Conservation (phyloP, 2,113 vertebrate genomes). For the Eulemur rufifrons region DNA sequence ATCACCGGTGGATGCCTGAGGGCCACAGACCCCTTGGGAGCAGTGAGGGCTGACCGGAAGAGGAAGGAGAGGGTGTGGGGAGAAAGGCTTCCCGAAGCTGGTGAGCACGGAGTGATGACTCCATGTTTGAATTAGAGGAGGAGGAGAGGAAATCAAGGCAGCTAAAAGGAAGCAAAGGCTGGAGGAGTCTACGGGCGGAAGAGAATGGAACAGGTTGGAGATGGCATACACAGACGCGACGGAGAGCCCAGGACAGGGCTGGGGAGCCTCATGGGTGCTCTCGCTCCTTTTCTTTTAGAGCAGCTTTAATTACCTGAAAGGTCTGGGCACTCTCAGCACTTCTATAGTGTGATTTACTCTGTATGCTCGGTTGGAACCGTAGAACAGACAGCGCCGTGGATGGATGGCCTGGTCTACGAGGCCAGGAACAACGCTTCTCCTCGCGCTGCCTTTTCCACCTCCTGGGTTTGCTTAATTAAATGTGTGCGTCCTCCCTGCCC, state of each 20-base stretch:
- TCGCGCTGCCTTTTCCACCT: rapidly evolving
- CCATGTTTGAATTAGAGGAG: background rate
- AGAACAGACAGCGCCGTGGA: rapidly evolving
- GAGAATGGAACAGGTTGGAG: background rate
- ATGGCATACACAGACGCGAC: no score
- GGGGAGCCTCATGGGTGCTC: rapidly evolving
- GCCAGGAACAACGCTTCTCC: background rate
- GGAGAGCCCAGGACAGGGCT: background rate
- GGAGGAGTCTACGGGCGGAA: background rate
- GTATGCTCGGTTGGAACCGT: background rate
- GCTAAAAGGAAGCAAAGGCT: background rate
- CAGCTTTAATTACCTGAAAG: background rate
- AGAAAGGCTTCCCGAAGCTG: background rate
- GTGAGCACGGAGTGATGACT: background rate
- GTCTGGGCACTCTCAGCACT: no score
- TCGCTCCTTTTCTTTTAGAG: background rate
- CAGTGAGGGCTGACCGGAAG: background rate
- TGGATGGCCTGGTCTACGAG: rapidly evolving
- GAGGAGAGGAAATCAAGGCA: background rate
- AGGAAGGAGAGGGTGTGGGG: background rate
- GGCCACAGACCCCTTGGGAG: background rate
- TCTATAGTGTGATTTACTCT: rapidly evolving
- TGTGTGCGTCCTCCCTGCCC: background rate
- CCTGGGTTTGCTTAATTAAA: background rate
- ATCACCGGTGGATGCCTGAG: background rate